phyloP scores from a whole-genome alignment of 2,888 invertebrate species.

The Ditylenchus weischeri region DNA sequence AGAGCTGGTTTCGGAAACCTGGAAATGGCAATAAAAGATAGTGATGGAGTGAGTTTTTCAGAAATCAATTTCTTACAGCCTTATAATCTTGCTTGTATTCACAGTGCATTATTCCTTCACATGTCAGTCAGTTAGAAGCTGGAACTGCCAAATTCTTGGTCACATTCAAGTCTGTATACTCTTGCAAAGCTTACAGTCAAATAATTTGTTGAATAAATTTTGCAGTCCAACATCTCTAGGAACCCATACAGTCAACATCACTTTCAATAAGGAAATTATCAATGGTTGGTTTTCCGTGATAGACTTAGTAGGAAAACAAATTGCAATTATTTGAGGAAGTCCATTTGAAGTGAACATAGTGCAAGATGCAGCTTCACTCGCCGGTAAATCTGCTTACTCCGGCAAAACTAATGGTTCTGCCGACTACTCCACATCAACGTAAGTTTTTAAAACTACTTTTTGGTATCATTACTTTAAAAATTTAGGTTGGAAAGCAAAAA shows the following conservation, averaged over 20 bases:
- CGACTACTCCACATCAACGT: conserved; percentile 28
- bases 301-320: background rate
- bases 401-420: conserved; percentile 11
- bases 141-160: conserved; percentile 73
- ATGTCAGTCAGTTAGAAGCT: conserved; percentile 57
- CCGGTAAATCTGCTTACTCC: conserved; percentile 9
- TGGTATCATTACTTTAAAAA: conserved; percentile 1
- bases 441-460: conserved; percentile 11
- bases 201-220: no score
- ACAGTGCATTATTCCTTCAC: conserved; percentile 64
- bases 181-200: no score
- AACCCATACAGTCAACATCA: conserved; percentile 90
- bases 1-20: conserved; percentile 89
- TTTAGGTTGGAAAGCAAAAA: conserved; percentile 27
- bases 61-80: background rate
- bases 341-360: conserved; percentile 68
- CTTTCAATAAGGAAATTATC: conserved; percentile 82
- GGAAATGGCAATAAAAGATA: conserved; percentile 83
- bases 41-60: conserved; percentile 7
- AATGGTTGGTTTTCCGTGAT: conserved; percentile 35
- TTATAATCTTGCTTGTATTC: conserved; percentile 14
- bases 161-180: conserved; percentile 71
- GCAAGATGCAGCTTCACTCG: conserved; percentile 21
- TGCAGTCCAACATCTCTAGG: conserved; percentile 78
- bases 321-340: conserved; percentile 66